Evolutionary conservation across 1,140 invertebrate species (phyloP).

Genomic region (Ephestia elutella): DNA sequence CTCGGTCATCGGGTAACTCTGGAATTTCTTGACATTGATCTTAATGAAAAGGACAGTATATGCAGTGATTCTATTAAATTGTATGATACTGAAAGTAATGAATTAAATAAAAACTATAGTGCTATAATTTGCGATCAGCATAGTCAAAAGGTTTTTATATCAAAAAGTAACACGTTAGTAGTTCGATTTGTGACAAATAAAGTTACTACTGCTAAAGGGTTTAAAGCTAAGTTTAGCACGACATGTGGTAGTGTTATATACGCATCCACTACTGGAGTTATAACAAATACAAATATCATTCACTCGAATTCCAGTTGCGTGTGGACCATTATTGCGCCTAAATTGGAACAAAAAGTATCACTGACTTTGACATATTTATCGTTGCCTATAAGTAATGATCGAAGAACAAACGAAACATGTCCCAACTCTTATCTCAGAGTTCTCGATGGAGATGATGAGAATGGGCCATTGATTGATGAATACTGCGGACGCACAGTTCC

Average conservation of each 20-base stretch:
- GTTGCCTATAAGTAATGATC: conserved; percentile 32
- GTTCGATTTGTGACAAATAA: conserved; percentile 79
- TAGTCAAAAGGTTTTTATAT: conserved; percentile 69
- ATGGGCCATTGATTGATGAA: conserved; percentile 74
- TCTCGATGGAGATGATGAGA: conserved; percentile 79
- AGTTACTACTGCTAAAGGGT: conserved; percentile 80
- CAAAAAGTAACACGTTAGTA: conserved; percentile 77
- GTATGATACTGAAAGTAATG: conserved; percentile 81
- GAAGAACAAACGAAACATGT: conserved; percentile 40
- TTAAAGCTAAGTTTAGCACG: conserved; percentile 76
- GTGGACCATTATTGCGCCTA: conserved; percentile 62
- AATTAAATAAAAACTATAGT: conserved; percentile 55
- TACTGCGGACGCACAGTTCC: conserved; percentile 76
- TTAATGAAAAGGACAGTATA: conserved; percentile 50
- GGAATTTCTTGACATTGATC: conserved; percentile 74
- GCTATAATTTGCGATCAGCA: conserved; percentile 58
- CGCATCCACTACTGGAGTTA: too few relatives aligned
- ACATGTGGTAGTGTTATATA: too few relatives aligned
- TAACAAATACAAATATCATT: conserved; percentile 64
- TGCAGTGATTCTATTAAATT: conserved; percentile 69
- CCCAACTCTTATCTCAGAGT: conserved; percentile 70
- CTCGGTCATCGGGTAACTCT: conserved; percentile 75
- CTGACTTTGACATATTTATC: conserved; percentile 79
- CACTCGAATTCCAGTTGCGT: conserved; percentile 46
- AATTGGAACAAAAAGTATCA: conserved; percentile 79